phyloP scores from a whole-genome alignment of 2,113 vertebrate species.

The Ahaetulla prasina region DNA sequence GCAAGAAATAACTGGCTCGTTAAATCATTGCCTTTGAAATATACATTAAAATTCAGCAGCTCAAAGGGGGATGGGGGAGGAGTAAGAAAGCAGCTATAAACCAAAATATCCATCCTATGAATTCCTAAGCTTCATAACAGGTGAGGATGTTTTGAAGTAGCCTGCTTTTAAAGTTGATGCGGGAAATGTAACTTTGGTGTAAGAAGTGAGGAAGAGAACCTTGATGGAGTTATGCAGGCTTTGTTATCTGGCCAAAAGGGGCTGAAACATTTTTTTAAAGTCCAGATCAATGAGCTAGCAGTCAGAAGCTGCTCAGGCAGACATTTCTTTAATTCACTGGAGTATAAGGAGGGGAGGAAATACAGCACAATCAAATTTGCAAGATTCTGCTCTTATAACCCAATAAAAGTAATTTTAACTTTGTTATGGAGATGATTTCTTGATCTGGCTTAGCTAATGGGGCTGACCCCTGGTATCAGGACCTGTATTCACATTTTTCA shows the following conservation, averaged over 20 bases:
- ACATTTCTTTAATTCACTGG: background rate
- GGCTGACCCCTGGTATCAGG: background rate
- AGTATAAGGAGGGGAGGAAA: background rate
- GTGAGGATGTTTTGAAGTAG: background rate
- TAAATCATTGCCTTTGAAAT: slow-evolving; percentile 6
- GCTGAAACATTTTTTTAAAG: background rate
- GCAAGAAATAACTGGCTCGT: background rate
- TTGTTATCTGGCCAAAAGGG: background rate
- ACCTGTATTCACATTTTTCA: background rate
- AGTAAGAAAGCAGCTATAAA: background rate
- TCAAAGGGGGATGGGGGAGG: background rate
- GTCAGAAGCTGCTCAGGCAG: background rate
- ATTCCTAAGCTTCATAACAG: background rate
- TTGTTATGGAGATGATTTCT: background rate
- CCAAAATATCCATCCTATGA: background rate
- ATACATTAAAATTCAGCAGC: background rate
- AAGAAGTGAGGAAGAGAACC: background rate
- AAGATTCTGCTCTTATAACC: background rate
- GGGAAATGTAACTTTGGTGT: background rate
- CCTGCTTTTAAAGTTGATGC: background rate
- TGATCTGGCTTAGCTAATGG: background rate
- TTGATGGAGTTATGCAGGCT: background rate
- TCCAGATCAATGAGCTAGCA: background rate
- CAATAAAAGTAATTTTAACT: background rate
- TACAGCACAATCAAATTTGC: background rate